Evolutionary conservation across 2,888 invertebrate species (phyloP), one percentile per base, ranked within the genome.

Genomic region (Plemyria rubiginata): DNA sequence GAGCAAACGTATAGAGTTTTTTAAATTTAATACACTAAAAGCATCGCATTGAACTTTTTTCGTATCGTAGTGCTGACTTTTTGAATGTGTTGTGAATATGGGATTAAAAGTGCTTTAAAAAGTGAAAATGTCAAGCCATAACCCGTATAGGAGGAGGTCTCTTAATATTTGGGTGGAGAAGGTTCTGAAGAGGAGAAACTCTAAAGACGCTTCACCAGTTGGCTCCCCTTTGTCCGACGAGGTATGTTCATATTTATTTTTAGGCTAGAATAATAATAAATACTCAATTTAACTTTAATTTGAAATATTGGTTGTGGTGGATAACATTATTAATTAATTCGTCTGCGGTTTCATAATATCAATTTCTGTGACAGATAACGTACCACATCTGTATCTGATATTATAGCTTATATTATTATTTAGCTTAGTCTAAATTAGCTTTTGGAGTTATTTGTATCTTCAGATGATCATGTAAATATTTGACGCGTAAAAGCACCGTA

Each of bases 1-100:
- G 87, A 71, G 76, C 88, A 87, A 79, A 88, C 91, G 91, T 76
- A 77, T 83, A 76, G 71, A 68, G 45, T 64, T 61, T 65, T 70
- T 70, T 72, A 53, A 61, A 62, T 77, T 76, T 69, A 70, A 74
- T 76, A 74, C 41, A 38, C 43, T 51, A 29, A 60, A 53, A 55
- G 59, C 66, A 71, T 51, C 60, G 13, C 4, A 11, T 38, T 45
- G 54, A 15, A 50, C n/a, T 46, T 56, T 62, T 62, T 57, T n/a
- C 15, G n/a, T 12, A 16, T 6, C 29, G n/a, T 53, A 56, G 16
- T n/a, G 15, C 16, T 50, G 15, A 29, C 12, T 38, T 8, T 12
- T 29, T 40, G 40, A 36, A 15, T 52, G 41, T 61, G 13, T 9
- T 50, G 49, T 59, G 13, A 67, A 41, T 22, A 65, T 74, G 53